Conservation (phyloP, 92 coral and sea anemone genomes). For the Epizoanthus stellaris region DNA sequence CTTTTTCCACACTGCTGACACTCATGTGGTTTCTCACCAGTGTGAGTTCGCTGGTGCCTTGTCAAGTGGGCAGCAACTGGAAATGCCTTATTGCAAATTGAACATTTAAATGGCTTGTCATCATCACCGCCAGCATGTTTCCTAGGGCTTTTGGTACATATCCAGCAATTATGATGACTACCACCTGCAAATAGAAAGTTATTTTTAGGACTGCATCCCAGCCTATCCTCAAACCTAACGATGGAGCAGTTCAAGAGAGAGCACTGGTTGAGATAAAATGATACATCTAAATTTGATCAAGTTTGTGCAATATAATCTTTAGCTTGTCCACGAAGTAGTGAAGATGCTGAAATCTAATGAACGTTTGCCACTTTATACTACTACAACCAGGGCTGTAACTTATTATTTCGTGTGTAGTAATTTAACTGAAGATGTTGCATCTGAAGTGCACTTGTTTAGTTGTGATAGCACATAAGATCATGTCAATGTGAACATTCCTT, state of each 20-base stretch:
- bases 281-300: too few species aligned
- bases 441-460: too few species aligned
- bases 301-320: too few species aligned
- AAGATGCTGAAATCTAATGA: too few species aligned
- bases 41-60: conserved; percentile 36
- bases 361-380: too few species aligned
- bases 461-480: too few species aligned
- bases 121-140: conserved; percentile 1
- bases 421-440: too few species aligned
- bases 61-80: conserved; percentile 40
- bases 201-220: conserved; percentile 39
- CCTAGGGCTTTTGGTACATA: conserved; percentile 32
- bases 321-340: too few species aligned
- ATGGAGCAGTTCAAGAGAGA: not conserved
- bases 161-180: conserved; percentile 42
- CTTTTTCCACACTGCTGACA: conserved; percentile 37
- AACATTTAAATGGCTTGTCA: conserved; percentile 38
- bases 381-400: too few species aligned
- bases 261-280: too few species aligned
- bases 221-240: conserved; percentile 11
- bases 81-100: conserved; percentile 24
- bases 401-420: too few species aligned
- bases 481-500: too few species aligned
- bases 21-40: conserved; percentile 35
- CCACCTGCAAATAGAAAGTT: conserved; percentile 30